Evolutionary conservation across 1,140 invertebrate genomes (phyloP).

Genomic region (Drosophila fuyamai): DNA sequence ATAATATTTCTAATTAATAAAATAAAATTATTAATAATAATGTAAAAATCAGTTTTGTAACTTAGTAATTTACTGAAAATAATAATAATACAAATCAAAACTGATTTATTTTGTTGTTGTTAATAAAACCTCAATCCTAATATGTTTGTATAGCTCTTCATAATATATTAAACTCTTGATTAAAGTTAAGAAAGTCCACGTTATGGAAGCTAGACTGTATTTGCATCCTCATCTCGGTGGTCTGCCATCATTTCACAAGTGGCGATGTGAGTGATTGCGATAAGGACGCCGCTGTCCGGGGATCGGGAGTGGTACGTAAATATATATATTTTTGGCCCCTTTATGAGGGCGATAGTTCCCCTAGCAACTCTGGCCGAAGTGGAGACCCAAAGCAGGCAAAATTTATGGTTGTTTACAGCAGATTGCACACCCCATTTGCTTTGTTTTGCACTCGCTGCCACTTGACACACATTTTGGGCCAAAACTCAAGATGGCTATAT

Average conservation of each 20-base stretch:
- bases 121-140: no score
- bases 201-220: constrained; percentile 7
- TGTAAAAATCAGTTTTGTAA: no score
- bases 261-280: constrained; percentile 78
- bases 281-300: constrained; percentile 56
- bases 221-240: constrained; percentile 18
- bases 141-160: no score
- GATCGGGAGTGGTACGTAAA: constrained; percentile 14
- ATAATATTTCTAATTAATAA: no score
- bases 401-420: constrained; percentile 82
- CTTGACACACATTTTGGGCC: constrained; percentile 67
- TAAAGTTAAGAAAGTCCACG: no score
- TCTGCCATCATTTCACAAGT: constrained; percentile 67
- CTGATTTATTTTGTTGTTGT: no score
- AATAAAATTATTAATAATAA: no score
- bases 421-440: constrained; percentile 83
- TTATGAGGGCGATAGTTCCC: constrained; percentile 68
- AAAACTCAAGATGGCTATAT: constrained; percentile 37
- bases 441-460: constrained; percentile 76
- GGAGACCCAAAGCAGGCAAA: constrained; percentile 41
- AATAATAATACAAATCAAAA: no score
- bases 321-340: constrained; percentile 34
- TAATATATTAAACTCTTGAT: not conserved
- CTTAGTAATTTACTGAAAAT: no score
- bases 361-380: constrained; percentile 30